phyloP scores from a whole-genome alignment of 2,888 invertebrate species.

The Rambutsinella grinnellia region DNA sequence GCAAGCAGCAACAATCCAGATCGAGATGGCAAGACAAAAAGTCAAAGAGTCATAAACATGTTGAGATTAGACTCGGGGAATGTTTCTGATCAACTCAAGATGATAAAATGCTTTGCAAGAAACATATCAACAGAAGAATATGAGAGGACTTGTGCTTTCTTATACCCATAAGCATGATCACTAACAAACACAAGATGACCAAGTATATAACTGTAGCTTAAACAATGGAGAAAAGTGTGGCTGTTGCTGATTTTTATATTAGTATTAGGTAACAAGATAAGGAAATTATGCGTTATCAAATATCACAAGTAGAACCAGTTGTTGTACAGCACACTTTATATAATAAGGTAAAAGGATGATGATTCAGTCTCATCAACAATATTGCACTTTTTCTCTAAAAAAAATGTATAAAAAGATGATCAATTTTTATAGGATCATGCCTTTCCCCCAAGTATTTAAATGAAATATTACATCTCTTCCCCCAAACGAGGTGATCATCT shows the following conservation, averaged over 20 bases:
- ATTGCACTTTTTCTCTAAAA: slow-evolving; percentile 29
- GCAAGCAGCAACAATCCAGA: neutral
- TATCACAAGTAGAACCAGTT: slow-evolving; percentile 19
- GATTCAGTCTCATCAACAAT: slow-evolving; percentile 8
- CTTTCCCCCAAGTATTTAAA: slow-evolving; percentile 17
- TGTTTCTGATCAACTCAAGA: no score
- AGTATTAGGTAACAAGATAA: slow-evolving; percentile 45
- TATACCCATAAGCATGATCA: neutral
- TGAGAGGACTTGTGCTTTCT: neutral
- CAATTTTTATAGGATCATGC: slow-evolving; percentile 2
- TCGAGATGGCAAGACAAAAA: neutral
- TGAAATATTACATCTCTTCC: no score
- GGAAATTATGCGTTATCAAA: slow-evolving; percentile 37
- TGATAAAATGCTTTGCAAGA: slow-evolving; percentile 15
- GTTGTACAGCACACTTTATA: neutral
- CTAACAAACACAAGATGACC: slow-evolving; percentile 19
- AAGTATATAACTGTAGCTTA: neutral
- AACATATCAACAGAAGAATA: slow-evolving; percentile 6
- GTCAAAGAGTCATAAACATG: slow-evolving; percentile 43
- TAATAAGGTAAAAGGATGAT: neutral
- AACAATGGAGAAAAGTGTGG: slow-evolving; percentile 35
- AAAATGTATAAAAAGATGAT: neutral
- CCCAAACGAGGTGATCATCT: slow-evolving; percentile 29
- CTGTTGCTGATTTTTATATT: slow-evolving; percentile 25
- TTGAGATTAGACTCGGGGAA: slow-evolving; percentile 11